Conservation (phyloP, 2,113 vertebrate species). For the Apteryx mantelli region DNA sequence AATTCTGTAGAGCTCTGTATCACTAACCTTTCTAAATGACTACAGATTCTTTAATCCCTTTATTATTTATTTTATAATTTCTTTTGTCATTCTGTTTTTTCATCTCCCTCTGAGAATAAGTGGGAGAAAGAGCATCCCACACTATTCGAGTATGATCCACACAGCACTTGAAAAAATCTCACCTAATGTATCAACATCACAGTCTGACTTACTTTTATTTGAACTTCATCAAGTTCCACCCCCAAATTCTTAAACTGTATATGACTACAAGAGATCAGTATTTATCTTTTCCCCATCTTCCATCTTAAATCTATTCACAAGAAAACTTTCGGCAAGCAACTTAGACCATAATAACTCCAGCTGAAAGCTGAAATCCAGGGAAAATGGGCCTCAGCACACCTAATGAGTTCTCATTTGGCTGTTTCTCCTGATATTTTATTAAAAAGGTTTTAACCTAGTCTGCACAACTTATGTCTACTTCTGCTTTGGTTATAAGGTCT, state of each 20-base stretch:
- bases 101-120: constrained; percentile 61
- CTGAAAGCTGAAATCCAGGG: background rate
- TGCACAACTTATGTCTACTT: background rate
- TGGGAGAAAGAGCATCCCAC: constrained; percentile 59
- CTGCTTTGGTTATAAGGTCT: background rate
- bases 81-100: constrained; percentile 54
- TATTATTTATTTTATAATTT: constrained; percentile 63
- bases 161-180: constrained; percentile 14
- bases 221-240: constrained; percentile 37
- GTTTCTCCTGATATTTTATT: background rate
- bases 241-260: constrained; percentile 38
- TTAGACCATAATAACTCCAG: background rate
- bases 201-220: constrained; percentile 49
- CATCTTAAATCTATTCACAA: background rate
- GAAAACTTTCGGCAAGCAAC: background rate
- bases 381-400: background rate
- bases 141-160: constrained; percentile 52
- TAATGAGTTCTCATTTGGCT: background rate
- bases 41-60: constrained; percentile 27
- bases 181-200: background rate
- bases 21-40: constrained; percentile 34
- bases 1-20: constrained; percentile 22
- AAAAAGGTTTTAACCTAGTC: background rate
- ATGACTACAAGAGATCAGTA: background rate
- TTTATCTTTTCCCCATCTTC: background rate